These are phyloP conservation scores for Gandaritis pyraliata DNA, from an alignment of 2,888 invertebrate species.

Conservation along the genomic window DNA sequence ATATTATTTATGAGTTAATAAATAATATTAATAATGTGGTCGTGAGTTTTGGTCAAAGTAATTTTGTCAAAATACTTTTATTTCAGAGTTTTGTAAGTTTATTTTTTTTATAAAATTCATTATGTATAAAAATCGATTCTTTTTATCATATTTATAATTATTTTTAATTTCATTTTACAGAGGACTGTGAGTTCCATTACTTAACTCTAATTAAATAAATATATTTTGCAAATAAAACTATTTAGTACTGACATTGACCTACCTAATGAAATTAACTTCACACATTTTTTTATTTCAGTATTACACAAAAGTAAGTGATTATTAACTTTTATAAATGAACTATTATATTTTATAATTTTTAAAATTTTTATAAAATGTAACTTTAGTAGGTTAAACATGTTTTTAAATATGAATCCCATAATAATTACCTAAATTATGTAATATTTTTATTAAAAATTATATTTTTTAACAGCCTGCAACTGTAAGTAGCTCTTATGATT, in stretches of 20 bases:
- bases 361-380: too few species aligned
- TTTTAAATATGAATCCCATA: too few species aligned
- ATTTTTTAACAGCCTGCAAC: slow-evolving; percentile 38
- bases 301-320: slow-evolving; percentile 21
- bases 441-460: neutral
- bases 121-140: neutral
- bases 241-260: neutral
- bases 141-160: neutral
- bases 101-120: too few species aligned
- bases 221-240: neutral
- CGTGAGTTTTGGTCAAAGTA: too few species aligned
- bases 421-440: too few species aligned
- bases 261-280: neutral
- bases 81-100: slow-evolving; percentile 5
- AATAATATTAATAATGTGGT: too few species aligned
- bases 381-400: too few species aligned
- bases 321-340: neutral
- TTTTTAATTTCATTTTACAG: slow-evolving; percentile 6
- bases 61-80: too few species aligned
- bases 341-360: too few species aligned
- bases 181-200: slow-evolving; percentile 8
- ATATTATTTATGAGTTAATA: too few species aligned
- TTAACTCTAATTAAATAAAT: neutral
- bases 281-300: slow-evolving; percentile 10
- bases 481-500: slow-evolving; percentile 25